phyloP scores from a whole-genome alignment of 2,888 invertebrate species.

The Trichogramma dendrolimi region DNA sequence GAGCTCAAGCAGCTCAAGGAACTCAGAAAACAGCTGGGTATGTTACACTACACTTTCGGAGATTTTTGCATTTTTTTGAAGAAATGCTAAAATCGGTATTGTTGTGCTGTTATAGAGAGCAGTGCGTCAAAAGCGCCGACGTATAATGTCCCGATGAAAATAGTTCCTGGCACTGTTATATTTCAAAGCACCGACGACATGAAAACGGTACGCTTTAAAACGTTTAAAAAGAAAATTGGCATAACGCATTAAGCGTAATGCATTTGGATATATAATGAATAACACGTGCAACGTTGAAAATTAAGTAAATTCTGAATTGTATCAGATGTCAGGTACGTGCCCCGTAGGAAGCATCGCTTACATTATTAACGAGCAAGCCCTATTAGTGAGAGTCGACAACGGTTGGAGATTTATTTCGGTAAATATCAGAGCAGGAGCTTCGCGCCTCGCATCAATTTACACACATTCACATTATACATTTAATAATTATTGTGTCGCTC shows the following conservation, averaged over 20 bases:
- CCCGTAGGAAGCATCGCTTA: constrained; percentile 87
- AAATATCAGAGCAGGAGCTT: no score
- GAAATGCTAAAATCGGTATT: background rate
- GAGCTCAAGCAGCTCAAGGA: constrained; percentile 67
- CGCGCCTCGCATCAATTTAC: no score
- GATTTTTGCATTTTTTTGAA: background rate
- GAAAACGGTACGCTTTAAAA: constrained; percentile 61
- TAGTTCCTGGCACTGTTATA: constrained; percentile 79
- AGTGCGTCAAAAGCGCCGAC: background rate
- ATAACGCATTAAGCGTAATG: no score
- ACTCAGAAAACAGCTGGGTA: constrained; percentile 50
- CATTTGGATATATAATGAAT: background rate
- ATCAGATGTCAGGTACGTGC: constrained; percentile 71
- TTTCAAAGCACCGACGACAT: constrained; percentile 80
- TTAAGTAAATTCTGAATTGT: constrained; percentile 19
- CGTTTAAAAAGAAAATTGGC: background rate
- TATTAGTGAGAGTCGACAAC: constrained; percentile 82
- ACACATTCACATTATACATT: no score
- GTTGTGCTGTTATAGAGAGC: no score
- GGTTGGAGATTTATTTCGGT: constrained; percentile 94
- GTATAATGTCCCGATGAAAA: constrained; percentile 50
- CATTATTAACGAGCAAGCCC: constrained; percentile 83
- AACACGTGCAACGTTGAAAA: background rate
- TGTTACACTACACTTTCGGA: constrained; percentile 5
- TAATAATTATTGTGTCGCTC: no score